These are phyloP conservation scores for Luscinia luscinia DNA, from an alignment of 2,797 vertebrate genomes.

Conservation along the genomic window DNA sequence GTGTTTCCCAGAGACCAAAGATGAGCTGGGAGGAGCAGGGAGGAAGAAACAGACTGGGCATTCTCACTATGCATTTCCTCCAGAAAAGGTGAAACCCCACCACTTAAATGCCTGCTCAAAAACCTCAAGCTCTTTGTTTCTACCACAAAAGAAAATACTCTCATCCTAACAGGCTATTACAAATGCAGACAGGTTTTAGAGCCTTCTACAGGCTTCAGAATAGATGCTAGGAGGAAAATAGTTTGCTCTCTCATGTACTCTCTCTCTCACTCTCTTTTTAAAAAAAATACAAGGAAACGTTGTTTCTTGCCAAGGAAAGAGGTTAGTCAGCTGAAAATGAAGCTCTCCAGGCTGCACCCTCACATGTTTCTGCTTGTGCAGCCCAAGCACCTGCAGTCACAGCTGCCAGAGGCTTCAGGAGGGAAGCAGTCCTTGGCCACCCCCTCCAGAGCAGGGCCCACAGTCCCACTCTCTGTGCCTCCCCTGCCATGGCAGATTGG, in stretches of 20 bases:
- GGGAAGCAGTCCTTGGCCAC: neutral
- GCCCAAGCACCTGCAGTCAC: neutral
- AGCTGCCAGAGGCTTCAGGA: neutral
- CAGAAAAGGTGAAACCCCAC: neutral
- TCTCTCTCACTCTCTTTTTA: neutral
- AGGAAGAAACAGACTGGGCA: neutral
- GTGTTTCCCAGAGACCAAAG: neutral
- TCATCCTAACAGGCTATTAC: neutral
- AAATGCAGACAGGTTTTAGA: neutral
- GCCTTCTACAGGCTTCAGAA: neutral
- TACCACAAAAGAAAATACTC: neutral
- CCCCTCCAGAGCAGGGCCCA: fast-evolving
- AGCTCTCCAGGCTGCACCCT: neutral
- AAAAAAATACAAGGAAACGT: neutral
- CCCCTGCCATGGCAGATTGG: fast-evolving
- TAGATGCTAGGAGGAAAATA: neutral
- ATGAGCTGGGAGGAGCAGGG: neutral
- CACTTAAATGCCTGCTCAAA: neutral
- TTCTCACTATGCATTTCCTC: neutral
- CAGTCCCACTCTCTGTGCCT: neutral
- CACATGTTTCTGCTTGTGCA: slow-evolving; percentile 16
- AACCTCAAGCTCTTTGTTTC: neutral
- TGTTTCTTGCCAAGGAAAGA: slow-evolving; percentile 33
- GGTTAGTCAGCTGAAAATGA: slow-evolving; percentile 37
- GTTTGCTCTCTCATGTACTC: neutral